These are phyloP conservation scores for Hemitrygon akajei DNA, from an alignment of 2,797 vertebrate genomes.

Conservation along the genomic window DNA sequence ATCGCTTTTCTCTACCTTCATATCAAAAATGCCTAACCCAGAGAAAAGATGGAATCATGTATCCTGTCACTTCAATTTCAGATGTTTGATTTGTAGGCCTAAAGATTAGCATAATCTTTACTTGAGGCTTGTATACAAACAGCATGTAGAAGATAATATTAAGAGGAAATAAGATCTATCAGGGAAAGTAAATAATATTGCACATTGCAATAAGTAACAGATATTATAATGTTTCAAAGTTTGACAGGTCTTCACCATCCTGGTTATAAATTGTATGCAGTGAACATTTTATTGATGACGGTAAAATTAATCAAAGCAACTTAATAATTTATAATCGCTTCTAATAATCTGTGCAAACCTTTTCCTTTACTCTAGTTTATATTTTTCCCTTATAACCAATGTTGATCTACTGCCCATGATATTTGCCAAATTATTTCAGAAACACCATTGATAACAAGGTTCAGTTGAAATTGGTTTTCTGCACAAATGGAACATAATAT, in stretches of 20 bases:
- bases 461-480: neutral
- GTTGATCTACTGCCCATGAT: neutral
- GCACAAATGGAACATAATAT: neutral
- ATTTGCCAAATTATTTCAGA: neutral
- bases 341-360: neutral
- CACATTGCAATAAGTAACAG: neutral
- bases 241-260: neutral
- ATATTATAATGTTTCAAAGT: neutral
- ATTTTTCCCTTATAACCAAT: neutral
- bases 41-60: neutral
- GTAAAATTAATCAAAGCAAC: neutral
- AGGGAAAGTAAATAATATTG: neutral
- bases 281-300: neutral
- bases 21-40: neutral
- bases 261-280: neutral
- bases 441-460: neutral
- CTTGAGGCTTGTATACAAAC: neutral
- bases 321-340: neutral
- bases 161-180: neutral
- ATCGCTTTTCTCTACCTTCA: neutral
- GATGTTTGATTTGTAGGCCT: neutral
- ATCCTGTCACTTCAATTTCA: neutral
- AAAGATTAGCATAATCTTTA: neutral
- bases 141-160: neutral
- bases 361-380: neutral